Evolutionary conservation across 1,140 invertebrate genomes (phyloP).

Genomic region (Protaetia brevitarsis): DNA sequence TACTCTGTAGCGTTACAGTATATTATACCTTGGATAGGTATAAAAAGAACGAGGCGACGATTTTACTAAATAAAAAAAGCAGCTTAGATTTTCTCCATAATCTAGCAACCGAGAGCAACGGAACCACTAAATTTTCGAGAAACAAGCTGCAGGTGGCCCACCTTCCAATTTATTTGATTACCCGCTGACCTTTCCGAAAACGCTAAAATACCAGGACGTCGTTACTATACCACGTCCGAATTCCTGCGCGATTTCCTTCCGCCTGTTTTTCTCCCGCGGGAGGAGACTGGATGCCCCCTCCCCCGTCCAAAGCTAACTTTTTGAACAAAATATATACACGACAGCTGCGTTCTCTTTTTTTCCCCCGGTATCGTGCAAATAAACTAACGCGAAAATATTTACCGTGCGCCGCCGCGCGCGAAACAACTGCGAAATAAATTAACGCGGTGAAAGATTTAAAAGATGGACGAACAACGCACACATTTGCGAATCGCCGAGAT

Average conservation of each 20-base stretch:
- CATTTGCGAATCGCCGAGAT: not conserved
- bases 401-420: not conserved
- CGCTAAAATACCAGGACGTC: not conserved
- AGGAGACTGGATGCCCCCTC: too few species aligned
- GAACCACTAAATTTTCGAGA: too few species aligned
- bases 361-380: constrained; percentile 15
- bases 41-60: too few species aligned
- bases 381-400: constrained; percentile 14
- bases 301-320: constrained; percentile 3
- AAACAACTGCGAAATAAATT: constrained; percentile 16
- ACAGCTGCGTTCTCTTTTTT: not conserved
- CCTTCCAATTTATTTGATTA: not conserved
- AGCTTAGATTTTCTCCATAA: too few species aligned
- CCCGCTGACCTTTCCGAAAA: not conserved
- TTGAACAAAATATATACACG: constrained; percentile 1
- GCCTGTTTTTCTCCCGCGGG: not conserved
- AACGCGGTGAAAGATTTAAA: constrained; percentile 8
- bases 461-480: not conserved
- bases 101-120: too few species aligned
- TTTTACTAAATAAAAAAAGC: too few species aligned
- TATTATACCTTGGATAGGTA: too few species aligned
- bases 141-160: too few species aligned
- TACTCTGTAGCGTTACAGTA: too few species aligned
- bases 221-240: not conserved
- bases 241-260: not conserved